Evolutionary conservation across 1,140 invertebrate genomes (phyloP).

Genomic region (Triops cancriformis): DNA sequence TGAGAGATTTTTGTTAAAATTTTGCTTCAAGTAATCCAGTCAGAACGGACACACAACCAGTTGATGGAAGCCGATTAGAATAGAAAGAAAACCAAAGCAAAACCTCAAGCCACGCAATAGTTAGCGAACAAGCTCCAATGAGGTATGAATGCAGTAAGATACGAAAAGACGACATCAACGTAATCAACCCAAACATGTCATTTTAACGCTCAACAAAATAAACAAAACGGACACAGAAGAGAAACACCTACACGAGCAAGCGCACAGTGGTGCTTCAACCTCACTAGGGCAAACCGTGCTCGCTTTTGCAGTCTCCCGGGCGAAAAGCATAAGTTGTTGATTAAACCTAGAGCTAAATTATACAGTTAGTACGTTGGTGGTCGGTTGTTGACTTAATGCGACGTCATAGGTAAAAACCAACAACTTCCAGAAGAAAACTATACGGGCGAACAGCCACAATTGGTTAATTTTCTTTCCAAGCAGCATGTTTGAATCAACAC

Average conservation of each 20-base stretch:
- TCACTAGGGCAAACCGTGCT: background rate
- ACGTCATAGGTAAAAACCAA: background rate
- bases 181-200: background rate
- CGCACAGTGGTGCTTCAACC: background rate
- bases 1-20: conserved; percentile 5
- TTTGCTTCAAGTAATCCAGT: background rate
- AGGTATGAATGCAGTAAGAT: background rate
- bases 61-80: background rate
- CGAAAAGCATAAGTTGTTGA: background rate
- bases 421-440: background rate
- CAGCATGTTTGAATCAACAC: background rate
- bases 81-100: background rate
- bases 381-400: background rate
- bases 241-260: conserved; percentile 1
- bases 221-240: background rate
- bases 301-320: background rate
- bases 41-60: background rate
- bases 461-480: background rate
- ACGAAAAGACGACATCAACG: background rate
- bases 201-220: background rate
- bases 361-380: background rate
- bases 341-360: background rate
- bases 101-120: background rate
- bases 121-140: background rate
- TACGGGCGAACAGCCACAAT: background rate